A percentile compares a stretch with the other conserved stretches of the same genome.
These are phyloP conservation scores for Calypte anna DNA, from an alignment of 2,113 vertebrate genomes.

Conservation along the genomic window DNA sequence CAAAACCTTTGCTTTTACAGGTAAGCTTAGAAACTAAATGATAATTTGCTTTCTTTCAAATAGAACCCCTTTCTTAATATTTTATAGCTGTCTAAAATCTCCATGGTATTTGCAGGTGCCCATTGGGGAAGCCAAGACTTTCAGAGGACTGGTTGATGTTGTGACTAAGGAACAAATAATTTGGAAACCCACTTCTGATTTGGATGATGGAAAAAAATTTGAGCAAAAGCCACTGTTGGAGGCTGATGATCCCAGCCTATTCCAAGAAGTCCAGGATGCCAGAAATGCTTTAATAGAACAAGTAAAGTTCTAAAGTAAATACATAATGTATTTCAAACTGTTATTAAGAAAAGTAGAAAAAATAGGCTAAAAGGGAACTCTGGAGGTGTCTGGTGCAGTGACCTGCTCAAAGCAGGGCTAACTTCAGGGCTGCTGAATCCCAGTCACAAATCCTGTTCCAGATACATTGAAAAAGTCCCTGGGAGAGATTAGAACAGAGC, in stretches of 20 bases:
- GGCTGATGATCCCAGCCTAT: slow-evolving; percentile 77
- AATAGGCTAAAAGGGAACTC: not conserved
- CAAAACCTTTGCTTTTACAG: slow-evolving; percentile 90
- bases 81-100: not conserved
- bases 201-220: slow-evolving; percentile 86
- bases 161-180: slow-evolving; percentile 85
- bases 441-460: not conserved
- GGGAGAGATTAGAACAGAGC: not conserved
- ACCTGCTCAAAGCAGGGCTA: not conserved
- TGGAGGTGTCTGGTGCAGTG: not conserved
- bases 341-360: not conserved
- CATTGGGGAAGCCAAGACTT: slow-evolving; percentile 87
- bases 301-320: slow-evolving; percentile 86
- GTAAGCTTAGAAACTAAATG: slow-evolving; percentile 69
- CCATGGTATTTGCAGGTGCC: slow-evolving; percentile 78
- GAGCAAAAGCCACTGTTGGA: slow-evolving; percentile 76
- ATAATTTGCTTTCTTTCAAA: not conserved
- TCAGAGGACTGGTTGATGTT: slow-evolving; percentile 90
- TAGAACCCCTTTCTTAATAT: not conserved
- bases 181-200: slow-evolving; percentile 77
- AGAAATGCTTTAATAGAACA: slow-evolving; percentile 91
- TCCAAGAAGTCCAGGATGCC: slow-evolving; percentile 82
- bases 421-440: not conserved
- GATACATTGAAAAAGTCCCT: not conserved
- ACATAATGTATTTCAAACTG: slow-evolving; percentile 20